These are phyloP conservation scores for Sigmodon hispidus DNA, from an alignment of 2,113 vertebrate genomes.

Conservation along the genomic window DNA sequence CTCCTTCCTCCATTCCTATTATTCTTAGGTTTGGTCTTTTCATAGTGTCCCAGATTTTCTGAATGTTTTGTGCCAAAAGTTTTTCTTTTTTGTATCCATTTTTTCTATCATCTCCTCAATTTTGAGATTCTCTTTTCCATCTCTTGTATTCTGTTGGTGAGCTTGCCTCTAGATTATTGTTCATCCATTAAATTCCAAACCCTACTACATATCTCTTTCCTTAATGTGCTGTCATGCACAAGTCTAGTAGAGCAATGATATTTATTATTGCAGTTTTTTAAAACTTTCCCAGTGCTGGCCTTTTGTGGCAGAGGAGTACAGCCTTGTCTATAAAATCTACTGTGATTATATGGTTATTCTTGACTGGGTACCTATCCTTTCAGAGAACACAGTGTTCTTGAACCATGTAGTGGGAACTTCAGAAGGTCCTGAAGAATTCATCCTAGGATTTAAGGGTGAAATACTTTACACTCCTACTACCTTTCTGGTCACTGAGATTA, in stretches of 20 bases:
- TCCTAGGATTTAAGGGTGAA: neutral
- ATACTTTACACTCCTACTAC: neutral
- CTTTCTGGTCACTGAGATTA: neutral
- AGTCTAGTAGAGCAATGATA: neutral
- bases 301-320: neutral
- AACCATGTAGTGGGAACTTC: neutral
- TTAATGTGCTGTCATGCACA: neutral
- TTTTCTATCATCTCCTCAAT: neutral
- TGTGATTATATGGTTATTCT: neutral
- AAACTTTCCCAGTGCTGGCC: neutral
- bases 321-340: neutral
- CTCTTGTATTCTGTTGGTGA: neutral
- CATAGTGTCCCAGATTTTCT: neutral
- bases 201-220: neutral
- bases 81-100: neutral
- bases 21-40: neutral
- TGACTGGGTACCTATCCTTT: no score
- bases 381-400: neutral
- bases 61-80: neutral
- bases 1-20: neutral
- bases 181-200: neutral
- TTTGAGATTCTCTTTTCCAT: neutral
- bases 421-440: neutral
- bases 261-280: neutral
- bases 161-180: neutral